Evolutionary conservation across 64 coral and sea anemone genomes (phyloP), one percentile per base, ranked within the genome.

Genomic region (Acropora tenuis): DNA sequence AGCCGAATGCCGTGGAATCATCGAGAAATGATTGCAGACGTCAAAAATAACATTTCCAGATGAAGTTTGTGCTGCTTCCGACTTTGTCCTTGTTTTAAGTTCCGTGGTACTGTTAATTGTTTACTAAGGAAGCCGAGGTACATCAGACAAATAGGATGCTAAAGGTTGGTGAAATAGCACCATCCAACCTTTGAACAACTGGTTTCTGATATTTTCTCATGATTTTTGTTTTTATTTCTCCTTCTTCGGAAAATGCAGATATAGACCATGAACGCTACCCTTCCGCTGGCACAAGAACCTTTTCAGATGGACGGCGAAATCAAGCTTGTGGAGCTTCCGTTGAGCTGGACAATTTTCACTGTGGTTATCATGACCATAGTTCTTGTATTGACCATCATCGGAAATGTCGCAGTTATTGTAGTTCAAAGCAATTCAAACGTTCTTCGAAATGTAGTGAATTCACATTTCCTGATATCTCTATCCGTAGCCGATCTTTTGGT

Each of bases 401-500:
- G 90, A 15, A 92, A 92, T 48, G 13, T 72, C 47, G 72, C 74
- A 3, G 90, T 92, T 4, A 87, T 92, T 10, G 47, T 79, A 43
- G 90, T 92, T 6, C 65, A 87, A 17, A 19, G 47, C 47, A 43
- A 63, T 50, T 86, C 82, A 46, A 85, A 57, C 57, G 75, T 80
- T 11, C 74, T 92, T 7, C 78, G 55, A 11, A 79, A 83, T 8
- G 42, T 77, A 6, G 89, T 91, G 3, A 95, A 95, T 13, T 88
- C 90, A 8, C 72, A 87, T 45, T 91, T 95, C 57, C 77, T 95
- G 10, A 16, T 95, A 6, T 90, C 87, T 74, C 69, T 95, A 12
- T 89, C 93, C 6, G 72, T 95, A 1, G 94, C 94, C 3, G 94
- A 96, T 85, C 45, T 92, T 18, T 78, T 96, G 13, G 94, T 96